phyloP scores from a whole-genome alignment of 2,113 vertebrate genomes.

The Lanius collurio region DNA sequence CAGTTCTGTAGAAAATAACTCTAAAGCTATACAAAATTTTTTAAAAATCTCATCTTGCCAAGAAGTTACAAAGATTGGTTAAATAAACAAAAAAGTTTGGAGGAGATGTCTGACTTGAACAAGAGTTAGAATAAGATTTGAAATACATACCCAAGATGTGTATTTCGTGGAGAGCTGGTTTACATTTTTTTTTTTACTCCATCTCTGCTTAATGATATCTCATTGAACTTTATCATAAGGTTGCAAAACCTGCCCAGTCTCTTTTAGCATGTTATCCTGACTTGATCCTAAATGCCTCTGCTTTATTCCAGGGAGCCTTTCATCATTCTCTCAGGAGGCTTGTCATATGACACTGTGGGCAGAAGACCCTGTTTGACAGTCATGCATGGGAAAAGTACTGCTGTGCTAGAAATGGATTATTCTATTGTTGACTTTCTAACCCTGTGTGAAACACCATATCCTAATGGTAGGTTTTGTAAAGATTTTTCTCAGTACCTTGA shows the following conservation, averaged over 20 bases:
- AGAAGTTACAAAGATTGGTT: background rate
- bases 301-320: constrained; percentile 89
- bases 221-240: background rate
- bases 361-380: constrained; percentile 96
- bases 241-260: background rate
- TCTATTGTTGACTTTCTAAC: constrained; percentile 98
- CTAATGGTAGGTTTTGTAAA: constrained; percentile 83
- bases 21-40: background rate
- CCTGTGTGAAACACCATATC: constrained; percentile 96
- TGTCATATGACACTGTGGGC: constrained; percentile 96
- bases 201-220: background rate
- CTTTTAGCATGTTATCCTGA: background rate
- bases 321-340: constrained; percentile 96
- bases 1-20: background rate
- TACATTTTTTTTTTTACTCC: background rate
- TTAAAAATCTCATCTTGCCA: background rate
- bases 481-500: background rate
- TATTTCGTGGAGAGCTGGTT: background rate
- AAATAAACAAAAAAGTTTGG: background rate
- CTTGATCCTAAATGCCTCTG: background rate
- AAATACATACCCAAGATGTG: background rate
- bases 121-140: background rate
- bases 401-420: constrained; percentile 99
- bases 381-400: constrained; percentile 98
- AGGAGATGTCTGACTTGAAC: background rate